These are phyloP conservation scores for Coregonus sp. DNA, from an alignment of 2,797 vertebrate species.

Conservation along the genomic window DNA sequence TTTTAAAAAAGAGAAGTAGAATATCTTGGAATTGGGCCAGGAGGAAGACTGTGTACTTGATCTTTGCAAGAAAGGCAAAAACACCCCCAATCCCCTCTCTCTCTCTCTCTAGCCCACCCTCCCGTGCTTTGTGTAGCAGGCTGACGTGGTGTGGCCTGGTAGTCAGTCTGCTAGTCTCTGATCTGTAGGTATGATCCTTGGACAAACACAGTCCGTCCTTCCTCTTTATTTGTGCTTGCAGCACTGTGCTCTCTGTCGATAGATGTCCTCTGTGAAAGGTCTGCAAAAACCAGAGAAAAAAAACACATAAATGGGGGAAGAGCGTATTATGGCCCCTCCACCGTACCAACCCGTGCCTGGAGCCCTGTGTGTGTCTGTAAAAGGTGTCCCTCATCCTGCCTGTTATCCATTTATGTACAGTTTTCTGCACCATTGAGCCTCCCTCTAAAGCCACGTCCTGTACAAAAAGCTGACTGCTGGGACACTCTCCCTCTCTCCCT, in stretches of 20 bases:
- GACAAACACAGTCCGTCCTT: constrained; percentile 19
- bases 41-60: neutral
- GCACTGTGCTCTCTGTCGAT: constrained; percentile 74
- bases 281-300: constrained; percentile 77
- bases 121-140: neutral
- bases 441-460: neutral
- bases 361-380: constrained; percentile 12
- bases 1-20: neutral
- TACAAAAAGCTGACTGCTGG: neutral
- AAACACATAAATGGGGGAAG: constrained; percentile 61
- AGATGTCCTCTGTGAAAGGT: constrained; percentile 91
- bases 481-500: neutral
- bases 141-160: neutral
- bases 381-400: neutral
- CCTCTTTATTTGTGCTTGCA: constrained; percentile 74
- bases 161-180: neutral
- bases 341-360: constrained; percentile 68
- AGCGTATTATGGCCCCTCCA: constrained; percentile 1
- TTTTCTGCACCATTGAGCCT: neutral
- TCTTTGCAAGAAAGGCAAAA: neutral
- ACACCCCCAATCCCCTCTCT: neutral
- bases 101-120: no score
- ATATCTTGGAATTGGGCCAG: neutral
- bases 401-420: constrained; percentile 6
- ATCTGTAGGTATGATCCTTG: neutral